A percentile compares a stretch with the other conserved stretches of the same genome.
Evolutionary conservation across 2,888 invertebrate species (phyloP).

Genomic region (Graphium colonna): DNA sequence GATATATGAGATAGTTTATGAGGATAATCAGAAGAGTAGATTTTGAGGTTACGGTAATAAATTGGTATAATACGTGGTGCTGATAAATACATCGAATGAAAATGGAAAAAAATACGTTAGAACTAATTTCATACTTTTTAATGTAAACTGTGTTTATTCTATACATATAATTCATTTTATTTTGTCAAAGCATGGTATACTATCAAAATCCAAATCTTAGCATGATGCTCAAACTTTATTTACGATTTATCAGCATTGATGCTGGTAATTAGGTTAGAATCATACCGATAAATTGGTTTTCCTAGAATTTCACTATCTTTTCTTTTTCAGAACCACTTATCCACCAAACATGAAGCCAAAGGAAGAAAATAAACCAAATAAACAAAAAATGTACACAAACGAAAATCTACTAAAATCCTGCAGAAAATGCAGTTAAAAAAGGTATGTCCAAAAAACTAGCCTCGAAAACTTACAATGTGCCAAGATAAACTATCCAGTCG

Average conservation of each 20-base stretch:
- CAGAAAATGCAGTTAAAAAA: no score
- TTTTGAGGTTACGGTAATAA: conserved; percentile 28
- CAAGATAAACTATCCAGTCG: conserved; percentile 6
- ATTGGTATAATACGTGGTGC: conserved; percentile 28
- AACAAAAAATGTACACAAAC: no score
- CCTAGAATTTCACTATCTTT: conserved; percentile 18
- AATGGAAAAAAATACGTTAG: conserved; percentile 28
- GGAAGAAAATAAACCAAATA: no score
- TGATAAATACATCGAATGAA: no score
- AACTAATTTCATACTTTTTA: not conserved
- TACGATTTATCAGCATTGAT: conserved; percentile 23
- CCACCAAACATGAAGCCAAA: conserved; percentile 26
- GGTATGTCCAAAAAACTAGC: conserved; percentile 10
- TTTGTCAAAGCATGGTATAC: conserved; percentile 19
- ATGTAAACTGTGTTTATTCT: conserved; percentile 17
- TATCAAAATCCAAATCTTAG: conserved; percentile 29
- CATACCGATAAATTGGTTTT: conserved; percentile 28
- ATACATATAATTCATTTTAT: conserved; percentile 25
- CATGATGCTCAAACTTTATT: conserved; percentile 27
- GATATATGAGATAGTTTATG: conserved; percentile 15
- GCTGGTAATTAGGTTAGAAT: conserved; percentile 30
- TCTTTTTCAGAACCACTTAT: conserved; percentile 23
- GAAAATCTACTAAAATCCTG: no score
- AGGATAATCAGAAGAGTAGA: conserved; percentile 19
- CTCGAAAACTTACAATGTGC: conserved; percentile 9